Base-by-base conservation (phyloP, 2,888 invertebrate genomes). In the Smittia aterrima region DNA sequence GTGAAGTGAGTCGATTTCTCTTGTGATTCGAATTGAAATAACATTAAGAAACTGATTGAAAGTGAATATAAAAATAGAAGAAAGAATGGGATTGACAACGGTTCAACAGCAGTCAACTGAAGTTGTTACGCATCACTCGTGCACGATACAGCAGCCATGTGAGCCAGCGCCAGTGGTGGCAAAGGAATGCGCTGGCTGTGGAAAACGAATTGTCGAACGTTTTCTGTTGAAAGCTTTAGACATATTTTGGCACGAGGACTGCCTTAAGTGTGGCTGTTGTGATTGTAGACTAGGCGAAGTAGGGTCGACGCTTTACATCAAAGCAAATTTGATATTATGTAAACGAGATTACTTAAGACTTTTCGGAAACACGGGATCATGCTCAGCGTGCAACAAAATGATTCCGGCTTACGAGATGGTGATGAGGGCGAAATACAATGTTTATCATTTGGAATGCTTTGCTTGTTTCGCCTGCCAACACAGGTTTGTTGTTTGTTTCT, bases 401-500 rank as follows among this genome's bases (percentile, higher is more conserved):
- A 95, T 95, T 83, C 95, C 95, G 76, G 94, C 95, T 77, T 95
- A 95, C 84, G 95, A 95, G 85, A 93, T 95, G 94, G 95, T 95
- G 79, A 95, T 96, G 95, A 87, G 94, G 82, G 95, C 94, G 77
- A 90, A 92, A 84, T 91, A 90, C 80, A 94, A 95, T 84, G 95
- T 95, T 77, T 95, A 95, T 85, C 95, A 95, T 85, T 87, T 95
- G 84, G 95, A 95, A 83, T 95, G 95, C 83, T 95, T 95, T 83
- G 94, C 95, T 78, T 95, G 95, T 86, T 95, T 95, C 84, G 93
- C 95, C 82, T 95, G 95, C 84, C 93, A 92, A 86, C 94, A 95
- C 86, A 93, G 95, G 95, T 95, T 83, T 84, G 58, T 38, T 32
- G 32, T 32, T 32, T 32, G 32, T 66, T n/a, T n/a, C n/a, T n/a